Base-by-base conservation (phyloP, 2,113 vertebrate genomes). In the Cricetomys ansorgei region DNA sequence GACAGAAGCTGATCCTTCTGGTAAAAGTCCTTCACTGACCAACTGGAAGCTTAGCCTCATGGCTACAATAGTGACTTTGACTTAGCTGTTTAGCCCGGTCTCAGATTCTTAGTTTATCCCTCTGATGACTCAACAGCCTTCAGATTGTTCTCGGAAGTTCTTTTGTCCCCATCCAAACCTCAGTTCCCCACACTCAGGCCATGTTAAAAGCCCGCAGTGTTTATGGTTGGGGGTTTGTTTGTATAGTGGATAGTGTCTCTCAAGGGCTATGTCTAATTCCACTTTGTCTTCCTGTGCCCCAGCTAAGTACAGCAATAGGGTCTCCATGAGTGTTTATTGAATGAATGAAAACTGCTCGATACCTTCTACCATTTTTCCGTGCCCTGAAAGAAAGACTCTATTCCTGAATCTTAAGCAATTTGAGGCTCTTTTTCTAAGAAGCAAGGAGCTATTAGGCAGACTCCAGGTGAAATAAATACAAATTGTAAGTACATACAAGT, bases 61-160 rank as follows among this genome's bases (percentile, higher is more conserved):
- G 48, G 15, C 67, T 9, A 43, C 65, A 55, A 3, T 40, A 55
- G 23, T 8, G 43, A 72, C 69, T 87, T 85, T 55, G 1, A 79
- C 77, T 89, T 92, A 69, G 43, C 13, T 92, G 81, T 95, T n/a
- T 17, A 93, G 48, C 53, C 31, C 37, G 50, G 21, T 57, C 77
- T 93, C 92, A 45, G 62, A 62, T 67, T 86, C 75, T 92, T 79
- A 88, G 92, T 93, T 94, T 21, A 88, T 29, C 7, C 72, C 37
- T 92, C 25, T 88, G 73, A 31, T 92, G 69, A 48, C 31, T 83
- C 8, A 86, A 1, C 7, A 62, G 4, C 79, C 45, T 97, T 94
- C 73, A 73, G 72, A 55, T 70, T 95, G 59, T 93, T 87, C 62
- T 64, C 12, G 34, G 34, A 94, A 85, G n/a, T 94, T 94, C 59